These are phyloP conservation scores for Adelphocoris suturalis DNA, from an alignment of 2,888 invertebrate species.

Conservation along the genomic window DNA sequence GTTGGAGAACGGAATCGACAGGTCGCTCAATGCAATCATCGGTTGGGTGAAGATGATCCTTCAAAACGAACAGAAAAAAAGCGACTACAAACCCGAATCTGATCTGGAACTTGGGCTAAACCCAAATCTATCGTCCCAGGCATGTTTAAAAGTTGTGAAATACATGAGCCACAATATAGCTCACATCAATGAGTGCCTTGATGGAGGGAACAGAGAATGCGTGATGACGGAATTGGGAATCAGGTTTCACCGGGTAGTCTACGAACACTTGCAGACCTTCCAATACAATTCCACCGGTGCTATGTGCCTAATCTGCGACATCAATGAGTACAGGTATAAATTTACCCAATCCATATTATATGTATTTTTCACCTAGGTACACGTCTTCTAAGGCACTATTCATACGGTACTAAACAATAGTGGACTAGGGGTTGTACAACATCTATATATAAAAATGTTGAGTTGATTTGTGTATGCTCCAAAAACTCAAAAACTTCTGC, in stretches of 20 bases:
- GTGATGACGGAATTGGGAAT: constrained; percentile 93
- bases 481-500: too few relatives aligned
- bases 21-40: constrained; percentile 91
- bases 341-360: too few relatives aligned
- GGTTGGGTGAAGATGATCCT: constrained; percentile 95
- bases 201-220: constrained; percentile 94
- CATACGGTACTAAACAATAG: too few relatives aligned
- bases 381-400: too few relatives aligned
- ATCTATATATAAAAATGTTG: too few relatives aligned
- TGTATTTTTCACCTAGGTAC: too few relatives aligned
- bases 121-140: constrained; percentile 77
- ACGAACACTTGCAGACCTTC: constrained; percentile 95
- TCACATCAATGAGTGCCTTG: constrained; percentile 89
- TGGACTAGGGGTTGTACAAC: too few relatives aligned
- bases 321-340: constrained; percentile 89
- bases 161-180: constrained; percentile 88
- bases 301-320: constrained; percentile 98
- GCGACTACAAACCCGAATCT: constrained; percentile 93
- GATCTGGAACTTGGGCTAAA: constrained; percentile 84
- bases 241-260: constrained; percentile 94
- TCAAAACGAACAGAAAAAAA: constrained; percentile 95
- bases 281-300: constrained; percentile 97
- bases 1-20: constrained; percentile 87
- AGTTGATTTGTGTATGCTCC: too few relatives aligned
- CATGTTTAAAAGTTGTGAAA: constrained; percentile 90